A percentile compares a stretch with the other conserved stretches of the same genome.
phyloP scores from a whole-genome alignment of 2,888 invertebrate species.

The Cyaniris semiargus region DNA sequence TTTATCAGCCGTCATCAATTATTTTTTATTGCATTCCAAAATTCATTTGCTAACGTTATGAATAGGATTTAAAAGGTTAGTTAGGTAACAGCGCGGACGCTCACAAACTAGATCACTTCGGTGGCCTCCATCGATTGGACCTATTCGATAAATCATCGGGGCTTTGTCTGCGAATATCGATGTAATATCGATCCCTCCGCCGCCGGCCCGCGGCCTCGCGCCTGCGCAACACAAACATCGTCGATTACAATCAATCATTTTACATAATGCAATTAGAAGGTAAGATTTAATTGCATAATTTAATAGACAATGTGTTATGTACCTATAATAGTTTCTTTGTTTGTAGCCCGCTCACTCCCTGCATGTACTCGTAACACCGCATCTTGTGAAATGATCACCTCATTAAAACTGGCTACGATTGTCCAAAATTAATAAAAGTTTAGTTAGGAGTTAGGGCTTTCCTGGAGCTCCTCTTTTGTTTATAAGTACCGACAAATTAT shows the following conservation, averaged over 20 bases:
- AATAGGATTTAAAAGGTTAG: slow-evolving; percentile 15
- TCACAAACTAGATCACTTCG: slow-evolving; percentile 38
- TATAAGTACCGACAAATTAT: too few relatives aligned
- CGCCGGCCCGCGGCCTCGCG: slow-evolving; percentile 33
- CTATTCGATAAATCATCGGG: slow-evolving; percentile 45
- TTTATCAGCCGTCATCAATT: background rate
- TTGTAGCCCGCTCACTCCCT: background rate
- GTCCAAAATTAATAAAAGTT: too few relatives aligned
- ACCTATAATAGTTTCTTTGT: background rate
- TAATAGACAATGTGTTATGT: slow-evolving; percentile 15
- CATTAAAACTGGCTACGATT: background rate
- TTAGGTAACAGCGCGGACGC: background rate
- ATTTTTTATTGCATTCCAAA: background rate
- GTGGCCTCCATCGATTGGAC: slow-evolving; percentile 54
- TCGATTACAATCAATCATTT: slow-evolving; percentile 54
- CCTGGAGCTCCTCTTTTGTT: too few relatives aligned
- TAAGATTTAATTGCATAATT: slow-evolving; percentile 25
- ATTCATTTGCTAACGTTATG: background rate
- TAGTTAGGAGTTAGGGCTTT: too few relatives aligned
- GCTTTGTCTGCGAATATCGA: slow-evolving; percentile 47
- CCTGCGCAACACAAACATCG: slow-evolving; percentile 48
- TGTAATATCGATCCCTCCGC: slow-evolving; percentile 46
- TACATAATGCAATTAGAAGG: slow-evolving; percentile 32
- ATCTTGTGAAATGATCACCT: background rate
- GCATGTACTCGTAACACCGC: background rate